phyloP scores from a whole-genome alignment of 2,113 vertebrate genomes.

The Rhombomys opimus region DNA sequence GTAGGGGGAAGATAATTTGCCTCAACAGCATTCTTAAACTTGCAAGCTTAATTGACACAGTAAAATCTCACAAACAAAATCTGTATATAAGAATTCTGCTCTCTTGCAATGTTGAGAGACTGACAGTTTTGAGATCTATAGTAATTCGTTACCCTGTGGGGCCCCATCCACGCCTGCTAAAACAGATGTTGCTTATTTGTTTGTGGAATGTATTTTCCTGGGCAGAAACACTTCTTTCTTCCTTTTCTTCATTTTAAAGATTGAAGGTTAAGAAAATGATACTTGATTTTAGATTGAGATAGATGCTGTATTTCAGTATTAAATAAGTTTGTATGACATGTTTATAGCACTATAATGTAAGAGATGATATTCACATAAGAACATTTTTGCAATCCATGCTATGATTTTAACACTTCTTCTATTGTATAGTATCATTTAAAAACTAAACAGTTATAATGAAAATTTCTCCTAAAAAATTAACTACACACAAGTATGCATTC shows the following conservation, averaged over 20 bases:
- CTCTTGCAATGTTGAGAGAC: conserved; percentile 14
- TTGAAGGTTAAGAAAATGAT: conserved; percentile 47
- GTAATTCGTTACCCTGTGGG: conserved; percentile 2
- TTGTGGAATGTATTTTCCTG: conserved; percentile 10
- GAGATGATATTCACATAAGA: neutral
- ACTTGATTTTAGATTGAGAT: conserved; percentile 16
- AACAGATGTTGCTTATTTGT: conserved; percentile 58
- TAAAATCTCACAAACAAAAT: conserved; percentile 52
- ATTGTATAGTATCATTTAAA: neutral
- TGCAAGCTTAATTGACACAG: neutral
- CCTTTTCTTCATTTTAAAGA: conserved; percentile 29
- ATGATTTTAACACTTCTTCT: neutral
- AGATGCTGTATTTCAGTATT: conserved; percentile 20
- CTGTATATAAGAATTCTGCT: conserved; percentile 12
- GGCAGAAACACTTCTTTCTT: neutral
- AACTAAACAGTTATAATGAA: neutral
- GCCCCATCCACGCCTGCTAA: neutral
- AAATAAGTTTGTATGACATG: neutral
- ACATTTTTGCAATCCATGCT: neutral
- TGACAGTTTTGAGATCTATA: conserved; percentile 49
- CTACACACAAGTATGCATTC: neutral
- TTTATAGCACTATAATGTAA: neutral
- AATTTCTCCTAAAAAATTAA: neutral
- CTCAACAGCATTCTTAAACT: conserved; percentile 48
- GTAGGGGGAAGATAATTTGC: conserved; percentile 46